Base-by-base conservation (phyloP, 2,888 invertebrate genomes). In the Rutpela maculata region DNA sequence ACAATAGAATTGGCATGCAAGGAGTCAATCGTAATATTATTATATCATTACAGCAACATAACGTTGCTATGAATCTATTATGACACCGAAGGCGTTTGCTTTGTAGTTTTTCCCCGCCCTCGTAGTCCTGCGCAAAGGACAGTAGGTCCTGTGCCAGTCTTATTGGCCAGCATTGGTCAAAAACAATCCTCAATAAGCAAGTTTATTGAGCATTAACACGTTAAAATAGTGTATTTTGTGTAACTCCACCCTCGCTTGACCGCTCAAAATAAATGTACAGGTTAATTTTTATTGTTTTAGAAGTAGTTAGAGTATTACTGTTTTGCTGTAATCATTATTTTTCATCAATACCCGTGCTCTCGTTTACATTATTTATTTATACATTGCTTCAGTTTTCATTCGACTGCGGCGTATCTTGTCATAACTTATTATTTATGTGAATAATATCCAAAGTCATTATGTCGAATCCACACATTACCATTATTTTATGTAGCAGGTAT, bases 41-140 rank as follows among this genome's bases (percentile, higher is more conserved):
- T 82, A 82, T 82, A 81, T 81, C 82, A 80, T 82, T 84, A 84
- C 80, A 79, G 74, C 80, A 83, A 83, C 78, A 80, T 82, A 82
- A 84, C 84, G 86, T 87, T 86, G 85, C 86, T 84, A 86, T 83
- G 85, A 86, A 84, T 84, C 83, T 85, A 85, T 85, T 86, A 86
- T 85, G 85, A 87, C 85, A 86, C 85, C 82, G 79, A 79, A 83
- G 84, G 86, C 84, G 86, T 84, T 85, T 84, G 86, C 85, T 83
- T 84, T 83, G 77, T 78, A 80, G 78, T 70, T 80, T 80, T 81
- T 84, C 84, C 80, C 87, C 87, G 87, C 87, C 88, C 84, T 81
- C 74, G 77, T 73, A 73, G 82, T 80, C 86, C 83, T 87, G 87
- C 87, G 87, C 87, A 82, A 78, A 81, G 75, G 65, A 80, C 80